Percentiles rank a stretch among this genome's conserved stretches.
These are phyloP conservation scores for Martes martes DNA, from an alignment of 2,113 vertebrate species.

Conservation along the genomic window DNA sequence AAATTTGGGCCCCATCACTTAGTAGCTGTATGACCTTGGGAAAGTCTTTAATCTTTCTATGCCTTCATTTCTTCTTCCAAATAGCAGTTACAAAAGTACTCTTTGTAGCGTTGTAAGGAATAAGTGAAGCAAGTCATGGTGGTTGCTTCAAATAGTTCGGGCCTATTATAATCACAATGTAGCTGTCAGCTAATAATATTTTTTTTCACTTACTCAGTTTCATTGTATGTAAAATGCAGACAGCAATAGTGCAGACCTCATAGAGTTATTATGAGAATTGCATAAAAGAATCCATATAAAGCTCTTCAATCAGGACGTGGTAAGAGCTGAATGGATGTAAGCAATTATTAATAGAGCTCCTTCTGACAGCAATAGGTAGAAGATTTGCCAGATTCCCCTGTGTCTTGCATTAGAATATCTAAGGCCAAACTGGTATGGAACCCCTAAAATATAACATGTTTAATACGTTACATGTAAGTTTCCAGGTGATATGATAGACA, in stretches of 20 bases:
- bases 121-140: neutral
- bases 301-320: neutral
- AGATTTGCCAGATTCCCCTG: neutral
- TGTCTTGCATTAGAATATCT: neutral
- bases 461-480: neutral
- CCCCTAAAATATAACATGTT: neutral
- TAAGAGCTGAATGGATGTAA: neutral
- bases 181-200: neutral
- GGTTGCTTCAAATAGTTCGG: neutral
- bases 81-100: neutral
- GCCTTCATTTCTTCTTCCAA: neutral
- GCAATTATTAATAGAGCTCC: neutral
- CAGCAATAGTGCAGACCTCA: neutral
- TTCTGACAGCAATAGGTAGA: neutral
- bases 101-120: neutral
- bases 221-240: neutral
- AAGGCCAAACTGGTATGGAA: neutral
- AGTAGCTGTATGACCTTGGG: neutral
- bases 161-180: neutral
- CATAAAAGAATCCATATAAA: neutral
- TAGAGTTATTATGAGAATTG: neutral
- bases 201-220: conserved; percentile 6
- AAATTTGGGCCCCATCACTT: neutral
- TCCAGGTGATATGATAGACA: neutral
- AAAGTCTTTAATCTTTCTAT: neutral